Base-by-base conservation (phyloP, 1,140 invertebrate genomes). In the Conus ventricosus region DNA sequence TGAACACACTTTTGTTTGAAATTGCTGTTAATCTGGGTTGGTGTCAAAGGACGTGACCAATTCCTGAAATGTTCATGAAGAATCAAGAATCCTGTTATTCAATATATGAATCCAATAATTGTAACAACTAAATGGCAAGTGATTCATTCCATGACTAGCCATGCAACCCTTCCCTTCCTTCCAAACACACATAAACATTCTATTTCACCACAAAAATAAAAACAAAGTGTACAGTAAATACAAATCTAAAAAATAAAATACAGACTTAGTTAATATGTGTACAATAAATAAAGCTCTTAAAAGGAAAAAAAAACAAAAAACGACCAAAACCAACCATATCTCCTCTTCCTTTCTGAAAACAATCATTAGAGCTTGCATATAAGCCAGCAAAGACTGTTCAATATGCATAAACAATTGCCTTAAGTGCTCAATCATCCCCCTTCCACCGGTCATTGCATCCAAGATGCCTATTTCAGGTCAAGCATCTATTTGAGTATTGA, bases 121-220 rank as follows among this genome's bases (percentile, higher is more conserved):
- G 51, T 23, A 8, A 39, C 10, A 23, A 81, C 80, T 23, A 54
- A 23, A 81, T 81, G 80, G 80, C 80, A 81, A 81, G 80, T 23
- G 20, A 81, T 54, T 81, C 13, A 81, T 4, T 81, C 76, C 76
- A 78, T 81, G 80, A 81, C 80, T 81, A 81, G 80, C 80, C 80
- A 81, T 8, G 10, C 80, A 51, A 81, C 51, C 39, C 10, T 51
- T 78, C 76, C 76, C 8, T 51, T 78, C 39, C 76, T 17, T 8
- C 10, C 25, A 27, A 27, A 78, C 76, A 78, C 67, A 71, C 7
- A 71, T 71, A n/a, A 60, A 15, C 57, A 60, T 60, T 60, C 57
- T 60, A 8, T 60, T 60, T 60, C n/a, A 25, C 23, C 67, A 75
- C 23, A 20, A 75, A 78, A 25, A 25, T 13, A 27, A 51, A 81